phyloP scores from a whole-genome alignment of 2,888 invertebrate species.

The Neoaliturus tenellus region DNA sequence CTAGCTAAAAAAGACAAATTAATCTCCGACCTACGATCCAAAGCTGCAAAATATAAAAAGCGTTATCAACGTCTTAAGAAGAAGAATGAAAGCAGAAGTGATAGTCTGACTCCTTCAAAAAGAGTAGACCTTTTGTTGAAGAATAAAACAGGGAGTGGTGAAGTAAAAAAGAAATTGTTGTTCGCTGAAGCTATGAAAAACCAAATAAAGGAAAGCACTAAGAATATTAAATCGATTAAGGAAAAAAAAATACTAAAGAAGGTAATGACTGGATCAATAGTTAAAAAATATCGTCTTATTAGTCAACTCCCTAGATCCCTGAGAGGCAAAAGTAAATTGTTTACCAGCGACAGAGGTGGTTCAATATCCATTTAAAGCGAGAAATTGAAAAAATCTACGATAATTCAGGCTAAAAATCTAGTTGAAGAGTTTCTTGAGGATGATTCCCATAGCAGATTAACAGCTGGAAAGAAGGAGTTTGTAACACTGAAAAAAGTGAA shows the following conservation, averaged over 20 bases:
- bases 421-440: background rate
- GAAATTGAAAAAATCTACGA: background rate
- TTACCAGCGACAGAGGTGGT: background rate
- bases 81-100: background rate
- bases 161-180: background rate
- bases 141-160: constrained; percentile 26
- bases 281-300: background rate
- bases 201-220: background rate
- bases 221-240: constrained; percentile 1
- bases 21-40: background rate
- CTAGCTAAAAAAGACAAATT: background rate
- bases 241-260: background rate
- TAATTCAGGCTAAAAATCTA: background rate
- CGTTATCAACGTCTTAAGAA: background rate
- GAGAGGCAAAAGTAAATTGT: background rate
- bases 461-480: background rate
- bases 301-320: background rate
- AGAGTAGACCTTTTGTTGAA: background rate
- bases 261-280: background rate
- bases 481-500: background rate
- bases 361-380: no score
- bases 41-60: background rate
- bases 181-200: background rate
- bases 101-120: background rate
- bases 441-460: background rate